Evolutionary conservation across 2,888 invertebrate genomes (phyloP).

Genomic region (Acanthosepion esculentum): DNA sequence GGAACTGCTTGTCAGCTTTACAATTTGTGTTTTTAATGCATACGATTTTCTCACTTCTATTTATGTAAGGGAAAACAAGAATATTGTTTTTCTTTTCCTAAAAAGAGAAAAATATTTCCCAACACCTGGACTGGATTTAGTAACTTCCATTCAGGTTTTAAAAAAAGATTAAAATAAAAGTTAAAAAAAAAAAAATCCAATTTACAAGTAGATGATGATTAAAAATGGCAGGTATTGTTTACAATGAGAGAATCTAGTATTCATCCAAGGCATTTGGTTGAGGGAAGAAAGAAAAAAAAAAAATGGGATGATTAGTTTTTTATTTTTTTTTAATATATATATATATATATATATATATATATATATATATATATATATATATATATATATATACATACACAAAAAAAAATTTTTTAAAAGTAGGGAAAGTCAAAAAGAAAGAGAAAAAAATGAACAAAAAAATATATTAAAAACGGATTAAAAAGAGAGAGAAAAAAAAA

Average conservation of each 20-base stretch:
- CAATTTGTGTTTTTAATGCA: not conserved
- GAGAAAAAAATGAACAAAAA: not conserved
- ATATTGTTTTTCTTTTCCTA: not conserved
- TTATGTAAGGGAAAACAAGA: not conserved
- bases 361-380: not conserved
- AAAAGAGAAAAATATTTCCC: not conserved
- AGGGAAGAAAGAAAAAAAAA: not conserved
- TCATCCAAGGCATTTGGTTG: constrained; percentile 43
- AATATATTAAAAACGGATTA: not conserved
- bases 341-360: not conserved
- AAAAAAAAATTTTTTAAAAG: no score
- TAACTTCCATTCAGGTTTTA: constrained; percentile 21
- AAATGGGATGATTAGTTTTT: no score
- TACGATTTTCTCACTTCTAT: not conserved
- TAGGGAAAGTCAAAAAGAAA: not conserved
- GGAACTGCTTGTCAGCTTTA: not conserved
- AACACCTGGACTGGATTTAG: not conserved
- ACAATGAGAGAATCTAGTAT: constrained; percentile 40
- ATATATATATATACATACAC: not conserved
- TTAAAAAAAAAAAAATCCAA: not conserved
- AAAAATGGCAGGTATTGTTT: constrained; percentile 36
- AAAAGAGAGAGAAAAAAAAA: not conserved
- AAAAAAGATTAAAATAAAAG: not conserved
- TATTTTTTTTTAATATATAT: no score
- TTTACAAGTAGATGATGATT: not conserved